Evolutionary conservation across 2,888 invertebrate genomes (phyloP), one percentile per base, ranked within the genome.

Genomic region (Zygogramma bicolorata): DNA sequence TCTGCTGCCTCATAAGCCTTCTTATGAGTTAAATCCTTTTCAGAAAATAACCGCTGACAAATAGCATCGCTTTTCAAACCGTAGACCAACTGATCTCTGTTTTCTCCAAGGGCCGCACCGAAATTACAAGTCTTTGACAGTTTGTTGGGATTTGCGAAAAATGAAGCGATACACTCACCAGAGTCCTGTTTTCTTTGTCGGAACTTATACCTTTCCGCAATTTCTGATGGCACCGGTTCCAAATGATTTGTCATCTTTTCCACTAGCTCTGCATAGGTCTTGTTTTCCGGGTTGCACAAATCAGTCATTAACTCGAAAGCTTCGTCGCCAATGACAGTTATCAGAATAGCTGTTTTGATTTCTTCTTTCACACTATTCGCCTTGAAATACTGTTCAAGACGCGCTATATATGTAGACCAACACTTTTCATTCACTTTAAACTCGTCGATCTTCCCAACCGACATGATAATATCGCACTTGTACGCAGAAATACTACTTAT

Each of bases 41-140:
- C 68, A 22, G 61, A 20, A 15, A 68, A 60, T 38, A 40, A 40
- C 15, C 61, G 49, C 25, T 60, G 61, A 2, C 68, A 29, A 34
- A 68, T 61, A 22, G 49, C 53, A 18, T 61, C 61, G 34, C 53
- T 61, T 25, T 20, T 68, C 10, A 68, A 49, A 22, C 61, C 61
- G 38, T 49, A 65, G 25, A 71, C 59, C 53, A 74, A 58, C n/a
- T 70, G 58, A 22, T 70, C 65, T 20, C 65, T 58, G 20, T 58
- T 42, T 20, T 57, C 46, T 34, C 42, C 42, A 22, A 65, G 46
- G 18, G 53, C 20, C 13, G 25, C 18, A 5, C 66, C 70, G 46
- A 70, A 70, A 58, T 70, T 65, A 38, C 70, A 70, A 1, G 59
- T 70, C 49, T 61, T 66, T 2, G 62, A 58, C 42, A 70, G 38